Percentiles rank a stretch among this genome's conserved stretches.
phyloP scores from a whole-genome alignment of 2,888 invertebrate genomes.

The Polyploca ridens region DNA sequence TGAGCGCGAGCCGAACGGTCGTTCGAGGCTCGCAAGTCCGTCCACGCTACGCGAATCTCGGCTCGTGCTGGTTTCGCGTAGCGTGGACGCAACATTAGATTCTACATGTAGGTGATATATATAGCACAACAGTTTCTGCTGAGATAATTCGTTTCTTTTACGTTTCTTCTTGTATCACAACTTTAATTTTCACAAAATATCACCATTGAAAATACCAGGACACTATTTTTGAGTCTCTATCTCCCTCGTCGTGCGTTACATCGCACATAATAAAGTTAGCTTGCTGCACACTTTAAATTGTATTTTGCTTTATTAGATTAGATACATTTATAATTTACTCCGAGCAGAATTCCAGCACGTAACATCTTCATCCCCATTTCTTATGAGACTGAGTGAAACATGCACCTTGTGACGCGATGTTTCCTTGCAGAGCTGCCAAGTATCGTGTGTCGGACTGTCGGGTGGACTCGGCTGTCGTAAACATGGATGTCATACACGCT shows the following conservation, averaged over 20 bases:
- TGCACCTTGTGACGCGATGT: conserved; percentile 62
- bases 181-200: not conserved
- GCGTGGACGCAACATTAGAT: no score
- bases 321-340: conserved; percentile 16
- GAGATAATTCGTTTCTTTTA: no score
- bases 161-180: no score
- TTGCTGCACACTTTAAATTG: not conserved
- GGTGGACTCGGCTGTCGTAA: conserved; percentile 68
- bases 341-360: conserved; percentile 69
- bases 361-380: conserved; percentile 68
- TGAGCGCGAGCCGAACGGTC: no score
- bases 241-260: not conserved
- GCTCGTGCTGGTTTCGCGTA: no score
- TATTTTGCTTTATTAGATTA: conserved; percentile 10
- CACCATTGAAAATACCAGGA: not conserved
- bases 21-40: no score
- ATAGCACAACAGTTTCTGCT: no score
- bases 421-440: conserved; percentile 68
- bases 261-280: not conserved
- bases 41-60: no score
- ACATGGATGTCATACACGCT: conserved; percentile 71
- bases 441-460: conserved; percentile 68
- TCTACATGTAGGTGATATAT: no score
- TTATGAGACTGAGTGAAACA: conserved; percentile 65
- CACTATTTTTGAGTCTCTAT: not conserved